Percentiles rank a stretch among this genome's conserved stretches.
Evolutionary conservation across 2,797 vertebrate genomes (phyloP).

Genomic region (Xyrichtys novacula): DNA sequence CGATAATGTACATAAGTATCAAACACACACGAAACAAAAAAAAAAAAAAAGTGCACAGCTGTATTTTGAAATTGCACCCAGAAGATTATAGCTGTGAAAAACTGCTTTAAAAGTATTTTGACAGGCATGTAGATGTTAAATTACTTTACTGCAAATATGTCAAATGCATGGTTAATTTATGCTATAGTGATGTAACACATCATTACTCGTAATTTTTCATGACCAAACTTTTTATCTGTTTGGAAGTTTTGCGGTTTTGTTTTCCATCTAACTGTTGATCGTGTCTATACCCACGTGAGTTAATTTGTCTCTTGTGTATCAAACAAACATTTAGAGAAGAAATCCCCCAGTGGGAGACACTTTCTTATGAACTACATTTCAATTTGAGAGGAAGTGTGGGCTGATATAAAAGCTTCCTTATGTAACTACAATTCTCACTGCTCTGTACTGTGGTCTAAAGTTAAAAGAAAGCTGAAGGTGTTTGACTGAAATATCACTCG

Average conservation of each 20-base stretch:
- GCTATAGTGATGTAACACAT: not conserved
- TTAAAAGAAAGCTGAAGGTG: not conserved
- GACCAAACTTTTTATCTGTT: not conserved
- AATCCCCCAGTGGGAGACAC: constrained; percentile 73
- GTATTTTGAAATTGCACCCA: too few relatives aligned
- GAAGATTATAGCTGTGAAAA: too few relatives aligned
- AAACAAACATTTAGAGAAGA: constrained; percentile 47
- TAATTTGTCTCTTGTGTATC: constrained; percentile 10
- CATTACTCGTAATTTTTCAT: constrained; percentile 10
- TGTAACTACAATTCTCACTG: not conserved
- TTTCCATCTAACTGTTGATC: constrained; percentile 26
- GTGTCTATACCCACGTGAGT: constrained; percentile 39
- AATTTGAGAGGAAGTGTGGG: constrained; percentile 39
- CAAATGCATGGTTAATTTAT: too few relatives aligned
- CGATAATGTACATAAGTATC: too few relatives aligned
- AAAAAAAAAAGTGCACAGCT: too few relatives aligned
- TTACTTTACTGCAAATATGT: too few relatives aligned
- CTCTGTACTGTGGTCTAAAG: not conserved
- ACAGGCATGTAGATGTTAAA: too few relatives aligned
- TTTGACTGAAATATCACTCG: not conserved
- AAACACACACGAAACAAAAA: too few relatives aligned
- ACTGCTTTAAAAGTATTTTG: too few relatives aligned
- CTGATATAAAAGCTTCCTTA: not conserved
- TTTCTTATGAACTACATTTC: not conserved
- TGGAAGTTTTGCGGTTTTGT: constrained; percentile 52